These are phyloP conservation scores for Blera fallax DNA, from an alignment of 2,888 invertebrate species.

Conservation along the genomic window DNA sequence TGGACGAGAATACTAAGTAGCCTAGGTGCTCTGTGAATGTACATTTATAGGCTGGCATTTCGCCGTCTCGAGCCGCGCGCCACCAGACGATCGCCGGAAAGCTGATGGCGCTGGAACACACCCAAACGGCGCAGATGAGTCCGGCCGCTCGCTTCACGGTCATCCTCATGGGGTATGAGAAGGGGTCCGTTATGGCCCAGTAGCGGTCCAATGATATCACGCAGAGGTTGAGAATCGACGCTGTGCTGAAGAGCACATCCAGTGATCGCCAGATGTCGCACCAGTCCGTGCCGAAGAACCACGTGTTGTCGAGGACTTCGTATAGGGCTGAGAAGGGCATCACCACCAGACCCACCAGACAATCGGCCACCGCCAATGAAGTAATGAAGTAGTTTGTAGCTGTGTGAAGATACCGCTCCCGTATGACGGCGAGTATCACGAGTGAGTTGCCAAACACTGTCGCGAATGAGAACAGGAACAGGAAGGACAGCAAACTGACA, in stretches of 20 bases:
- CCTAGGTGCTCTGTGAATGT: slow-evolving; percentile 98
- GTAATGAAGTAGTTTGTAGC: slow-evolving; percentile 99
- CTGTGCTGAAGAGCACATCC: slow-evolving; percentile 98
- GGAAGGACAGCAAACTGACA: slow-evolving; percentile 89
- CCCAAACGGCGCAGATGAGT: slow-evolving; percentile 97
- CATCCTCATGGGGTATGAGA: slow-evolving; percentile 98
- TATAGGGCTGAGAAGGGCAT: slow-evolving; percentile 98
- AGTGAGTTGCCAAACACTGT: slow-evolving; percentile 97
- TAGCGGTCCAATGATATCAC: slow-evolving; percentile 98
- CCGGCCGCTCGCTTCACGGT: slow-evolving; percentile 92
- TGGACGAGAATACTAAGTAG: slow-evolving; percentile 98
- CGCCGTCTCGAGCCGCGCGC: slow-evolving; percentile 92
- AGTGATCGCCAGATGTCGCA: slow-evolving; percentile 99
- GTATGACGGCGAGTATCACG: slow-evolving; percentile 95
- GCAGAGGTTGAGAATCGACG: slow-evolving; percentile 98
- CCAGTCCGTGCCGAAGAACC: slow-evolving; percentile 97
- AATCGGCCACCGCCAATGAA: slow-evolving; percentile 97
- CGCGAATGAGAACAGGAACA: slow-evolving; percentile 93
- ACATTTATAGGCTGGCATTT: slow-evolving; percentile 92
- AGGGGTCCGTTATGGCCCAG: slow-evolving; percentile 99
- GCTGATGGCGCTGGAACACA: slow-evolving; percentile 97
- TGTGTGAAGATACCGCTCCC: slow-evolving; percentile 96
- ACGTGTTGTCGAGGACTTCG: slow-evolving; percentile 93
- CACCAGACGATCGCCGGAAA: slow-evolving; percentile 99
- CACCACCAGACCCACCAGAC: slow-evolving; percentile 96